Conservation (phyloP, 2,113 vertebrate species). For the Tamias sibiricus region DNA sequence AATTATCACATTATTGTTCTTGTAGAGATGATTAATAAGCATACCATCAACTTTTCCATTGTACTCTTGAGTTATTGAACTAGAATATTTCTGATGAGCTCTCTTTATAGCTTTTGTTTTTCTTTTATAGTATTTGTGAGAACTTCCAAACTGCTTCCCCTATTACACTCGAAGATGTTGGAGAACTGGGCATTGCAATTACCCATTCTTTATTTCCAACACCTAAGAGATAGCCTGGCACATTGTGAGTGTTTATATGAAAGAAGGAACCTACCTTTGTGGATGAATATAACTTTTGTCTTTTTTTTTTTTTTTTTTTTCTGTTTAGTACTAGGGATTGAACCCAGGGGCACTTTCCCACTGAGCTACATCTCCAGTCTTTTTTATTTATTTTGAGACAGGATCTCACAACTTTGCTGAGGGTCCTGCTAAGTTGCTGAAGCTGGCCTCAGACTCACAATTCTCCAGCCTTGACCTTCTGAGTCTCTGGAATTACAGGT, state of each 20-base stretch:
- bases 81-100: constrained; percentile 43
- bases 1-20: constrained; percentile 84
- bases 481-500: too few relatives aligned
- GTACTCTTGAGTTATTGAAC: constrained; percentile 43
- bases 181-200: background rate
- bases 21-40: constrained; percentile 73
- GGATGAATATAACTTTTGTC: background rate
- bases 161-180: background rate
- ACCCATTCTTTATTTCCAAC: constrained; percentile 9
- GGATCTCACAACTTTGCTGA: too few relatives aligned
- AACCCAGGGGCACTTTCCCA: too few relatives aligned
- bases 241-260: background rate
- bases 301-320: too few relatives aligned
- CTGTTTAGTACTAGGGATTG: too few relatives aligned
- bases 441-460: too few relatives aligned
- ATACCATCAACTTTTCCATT: constrained; percentile 52
- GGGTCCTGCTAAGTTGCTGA: too few relatives aligned
- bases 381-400: too few relatives aligned
- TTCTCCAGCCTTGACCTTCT: too few relatives aligned
- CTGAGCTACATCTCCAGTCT: too few relatives aligned
- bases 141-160: constrained; percentile 29
- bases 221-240: background rate
- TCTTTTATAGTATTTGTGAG: background rate
- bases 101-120: background rate
- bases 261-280: background rate